Evolutionary conservation across 2,797 vertebrate genomes (phyloP).

Genomic region (Mormyrops boulengeri): DNA sequence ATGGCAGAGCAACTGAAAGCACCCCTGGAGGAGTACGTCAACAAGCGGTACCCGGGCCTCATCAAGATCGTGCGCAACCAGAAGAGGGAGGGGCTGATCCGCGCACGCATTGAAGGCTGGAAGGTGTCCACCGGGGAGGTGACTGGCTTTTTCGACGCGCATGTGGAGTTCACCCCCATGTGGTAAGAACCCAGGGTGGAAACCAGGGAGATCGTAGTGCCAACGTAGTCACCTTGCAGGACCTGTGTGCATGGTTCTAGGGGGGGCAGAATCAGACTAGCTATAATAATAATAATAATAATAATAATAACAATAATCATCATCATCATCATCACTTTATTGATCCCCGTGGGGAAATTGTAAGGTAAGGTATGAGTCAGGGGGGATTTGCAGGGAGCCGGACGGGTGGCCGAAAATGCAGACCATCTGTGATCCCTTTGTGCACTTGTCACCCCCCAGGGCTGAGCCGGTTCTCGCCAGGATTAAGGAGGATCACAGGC

Average conservation of each 20-base stretch:
- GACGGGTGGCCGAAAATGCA: not conserved
- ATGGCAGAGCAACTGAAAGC: conserved; percentile 84
- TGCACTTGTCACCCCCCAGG: conserved; percentile 54
- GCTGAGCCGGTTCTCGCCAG: conserved; percentile 86
- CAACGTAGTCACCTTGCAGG: not conserved
- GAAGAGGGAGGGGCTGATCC: conserved; percentile 88
- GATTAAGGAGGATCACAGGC: conserved; percentile 84
- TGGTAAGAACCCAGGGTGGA: conserved; percentile 66
- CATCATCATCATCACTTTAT: no score
- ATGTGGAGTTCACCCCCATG: conserved; percentile 89
- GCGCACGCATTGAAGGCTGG: conserved; percentile 93
- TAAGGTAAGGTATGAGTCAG: not conserved
- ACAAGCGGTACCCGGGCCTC: conserved; percentile 87
- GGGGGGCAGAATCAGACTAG: not conserved
- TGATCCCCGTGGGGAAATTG: no score
- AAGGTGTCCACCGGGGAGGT: conserved; percentile 85
- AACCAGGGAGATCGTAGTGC: no score
- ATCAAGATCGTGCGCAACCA: conserved; percentile 94
- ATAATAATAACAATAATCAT: no score
- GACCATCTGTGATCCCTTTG: conserved; percentile 8
- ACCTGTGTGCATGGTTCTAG: not conserved
- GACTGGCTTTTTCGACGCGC: conserved; percentile 92
- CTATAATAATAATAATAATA: not conserved
- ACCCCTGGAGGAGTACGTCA: conserved; percentile 87
- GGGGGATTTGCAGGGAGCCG: not conserved